Percentiles rank a stretch among this genome's conserved stretches.
Conservation (phyloP, 2,113 vertebrate species). For the Oxyruncus cristatus region DNA sequence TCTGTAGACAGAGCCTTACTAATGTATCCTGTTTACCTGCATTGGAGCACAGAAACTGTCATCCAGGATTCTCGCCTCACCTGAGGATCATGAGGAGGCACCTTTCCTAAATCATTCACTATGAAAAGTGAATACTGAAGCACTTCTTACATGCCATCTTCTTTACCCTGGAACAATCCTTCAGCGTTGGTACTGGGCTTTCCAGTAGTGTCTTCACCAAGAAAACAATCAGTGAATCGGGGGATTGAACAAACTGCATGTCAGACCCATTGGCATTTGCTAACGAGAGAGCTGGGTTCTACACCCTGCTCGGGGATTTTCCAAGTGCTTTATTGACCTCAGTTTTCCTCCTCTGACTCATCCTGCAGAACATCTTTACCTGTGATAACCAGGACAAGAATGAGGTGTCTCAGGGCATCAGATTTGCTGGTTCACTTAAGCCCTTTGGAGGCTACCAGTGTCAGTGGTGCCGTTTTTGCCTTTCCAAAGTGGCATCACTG, state of each 20-base stretch:
- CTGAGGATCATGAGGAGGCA: not conserved
- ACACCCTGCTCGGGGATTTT: not conserved
- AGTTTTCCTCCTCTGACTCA: not conserved
- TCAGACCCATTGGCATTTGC: not conserved
- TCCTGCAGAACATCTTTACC: not conserved
- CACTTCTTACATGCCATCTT: not conserved
- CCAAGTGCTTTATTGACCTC: not conserved
- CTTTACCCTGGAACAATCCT: not conserved
- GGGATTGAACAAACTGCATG: not conserved
- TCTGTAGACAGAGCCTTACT: not conserved
- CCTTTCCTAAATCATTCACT: not conserved
- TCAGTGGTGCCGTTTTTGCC: not conserved
- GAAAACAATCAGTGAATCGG: not conserved
- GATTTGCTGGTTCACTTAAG: not conserved
- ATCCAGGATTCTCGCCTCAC: rapidly evolving
- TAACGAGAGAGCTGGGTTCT: not conserved
- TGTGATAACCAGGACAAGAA: not conserved
- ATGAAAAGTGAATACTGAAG: not conserved
- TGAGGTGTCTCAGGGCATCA: not conserved
- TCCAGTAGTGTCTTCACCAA: not conserved
- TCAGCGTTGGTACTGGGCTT: not conserved
- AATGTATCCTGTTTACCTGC: not conserved
- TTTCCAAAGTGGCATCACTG: not conserved
- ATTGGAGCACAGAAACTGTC: not conserved
- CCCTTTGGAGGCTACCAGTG: not conserved